Evolutionary conservation across 2,888 invertebrate genomes (phyloP), one percentile per base, ranked within the genome.

Genomic region (Machimus rusticus): DNA sequence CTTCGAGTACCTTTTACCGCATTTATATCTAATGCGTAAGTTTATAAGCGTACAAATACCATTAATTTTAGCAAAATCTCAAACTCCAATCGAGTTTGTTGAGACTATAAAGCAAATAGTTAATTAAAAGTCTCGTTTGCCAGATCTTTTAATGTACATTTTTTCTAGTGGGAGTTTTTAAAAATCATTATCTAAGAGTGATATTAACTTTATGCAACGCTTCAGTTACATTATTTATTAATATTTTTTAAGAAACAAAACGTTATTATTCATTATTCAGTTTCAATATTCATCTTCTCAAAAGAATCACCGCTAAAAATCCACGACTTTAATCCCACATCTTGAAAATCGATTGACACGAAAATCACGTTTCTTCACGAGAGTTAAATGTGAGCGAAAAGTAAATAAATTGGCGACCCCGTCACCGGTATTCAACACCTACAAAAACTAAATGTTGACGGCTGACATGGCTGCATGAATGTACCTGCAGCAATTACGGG

Each of bases 291-390:
- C 1, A 78, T 23, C 8, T 12, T 78, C 23, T 23, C 37, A 37
- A 78, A 37, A 76, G 37, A 14, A 76, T 76, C 37, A 37, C 37
- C 37, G n/a, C 16, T 5, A 77, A 31, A 19, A 16, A 37, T 34
- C n/a, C 1, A 14, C 31, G 39, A 78, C 39, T 78, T 78, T 23
- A 78, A 46, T 78, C 43, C 14, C 39, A 78, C 8, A 43, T 78
- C 78, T 43, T 78, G 78, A 78, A 77, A 19, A 77, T 37, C 37
- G 9, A 77, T 77, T 37, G 77, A 66, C 37, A 43, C 23, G 37
- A 78, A 43, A 39, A 78, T 55, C 81, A 81, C 81, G 81, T 81
- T 81, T 81, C 39, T 16, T 9, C 66, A 23, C 66, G 8, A 66
- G 66, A 81, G 34, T 51, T 14, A 28, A 28, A 43, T 79, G 34